Conservation (phyloP, 2,888 invertebrate species). For the Athetis lepigone region DNA sequence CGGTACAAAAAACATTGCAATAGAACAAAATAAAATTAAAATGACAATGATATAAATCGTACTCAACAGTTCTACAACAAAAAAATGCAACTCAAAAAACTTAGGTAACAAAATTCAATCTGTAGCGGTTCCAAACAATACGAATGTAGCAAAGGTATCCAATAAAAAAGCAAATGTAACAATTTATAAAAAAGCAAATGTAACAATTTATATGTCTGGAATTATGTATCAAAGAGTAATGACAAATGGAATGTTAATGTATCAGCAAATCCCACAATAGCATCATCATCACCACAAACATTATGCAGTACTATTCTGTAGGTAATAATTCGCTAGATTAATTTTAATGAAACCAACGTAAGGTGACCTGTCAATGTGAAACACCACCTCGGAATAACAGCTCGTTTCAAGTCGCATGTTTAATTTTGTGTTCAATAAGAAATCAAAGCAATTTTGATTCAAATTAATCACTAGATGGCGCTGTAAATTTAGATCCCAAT, state of each 20-base stretch:
- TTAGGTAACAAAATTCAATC: neutral
- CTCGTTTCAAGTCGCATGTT: neutral
- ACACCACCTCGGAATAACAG: neutral
- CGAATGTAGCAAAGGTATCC: neutral
- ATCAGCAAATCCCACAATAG: too few species aligned
- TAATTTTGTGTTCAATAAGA: too few species aligned
- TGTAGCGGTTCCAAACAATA: neutral
- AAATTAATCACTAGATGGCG: too few species aligned
- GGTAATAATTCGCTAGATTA: too few species aligned
- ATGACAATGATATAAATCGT: constrained; percentile 15
- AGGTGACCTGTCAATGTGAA: neutral
- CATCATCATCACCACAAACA: neutral
- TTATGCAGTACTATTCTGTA: neutral
- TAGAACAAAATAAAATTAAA: neutral
- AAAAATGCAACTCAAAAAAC: neutral
- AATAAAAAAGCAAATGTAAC: neutral
- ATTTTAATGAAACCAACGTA: neutral
- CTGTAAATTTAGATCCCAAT: too few species aligned
- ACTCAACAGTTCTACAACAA: neutral
- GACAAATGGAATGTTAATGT: constrained; percentile 29
- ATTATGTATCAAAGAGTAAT: neutral
- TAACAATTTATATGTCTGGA: neutral
- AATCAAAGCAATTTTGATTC: too few species aligned
- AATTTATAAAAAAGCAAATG: neutral
- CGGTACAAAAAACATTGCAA: constrained; percentile 20